Conservation (phyloP, 2,888 invertebrate species). For the Latrodectus hesperus region DNA sequence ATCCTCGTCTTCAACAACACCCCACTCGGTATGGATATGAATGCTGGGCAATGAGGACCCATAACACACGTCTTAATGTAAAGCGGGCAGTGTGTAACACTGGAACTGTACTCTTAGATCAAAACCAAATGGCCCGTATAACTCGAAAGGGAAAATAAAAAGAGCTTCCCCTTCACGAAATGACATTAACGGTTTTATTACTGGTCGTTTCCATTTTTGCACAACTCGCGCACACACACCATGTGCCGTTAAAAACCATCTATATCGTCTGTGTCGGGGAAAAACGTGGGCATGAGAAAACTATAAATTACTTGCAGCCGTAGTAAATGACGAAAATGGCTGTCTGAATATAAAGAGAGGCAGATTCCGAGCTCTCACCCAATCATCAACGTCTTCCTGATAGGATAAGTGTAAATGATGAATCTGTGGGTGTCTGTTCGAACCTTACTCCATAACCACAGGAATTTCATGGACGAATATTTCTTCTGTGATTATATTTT, state of each 20-base stretch:
- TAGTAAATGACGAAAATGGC: conserved; percentile 43
- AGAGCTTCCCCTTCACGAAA: conserved; percentile 19
- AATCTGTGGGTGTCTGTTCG: neutral
- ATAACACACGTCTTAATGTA: conserved; percentile 32
- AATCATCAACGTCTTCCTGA: neutral
- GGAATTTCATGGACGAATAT: too few species aligned
- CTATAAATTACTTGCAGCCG: conserved; percentile 41
- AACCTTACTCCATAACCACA: too few species aligned
- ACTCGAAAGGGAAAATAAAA: conserved; percentile 31
- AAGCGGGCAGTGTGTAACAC: conserved; percentile 5
- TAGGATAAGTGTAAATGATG: conserved; percentile 7
- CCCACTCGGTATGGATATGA: neutral
- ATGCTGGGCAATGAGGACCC: neutral
- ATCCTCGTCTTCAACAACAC: neutral
- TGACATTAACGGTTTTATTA: conserved; percentile 61
- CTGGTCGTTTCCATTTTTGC: conserved; percentile 60
- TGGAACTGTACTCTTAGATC: conserved; percentile 13
- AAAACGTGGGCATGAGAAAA: conserved; percentile 13
- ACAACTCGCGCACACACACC: conserved; percentile 1
- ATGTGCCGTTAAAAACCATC: conserved; percentile 57
- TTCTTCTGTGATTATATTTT: too few species aligned
- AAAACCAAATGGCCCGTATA: conserved; percentile 54
- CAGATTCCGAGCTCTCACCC: conserved; percentile 1
- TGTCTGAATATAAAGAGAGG: conserved; percentile 13
- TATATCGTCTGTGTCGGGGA: conserved; percentile 2